Conservation (phyloP, 2,888 invertebrate genomes). For the Plemyria rubiginata region DNA sequence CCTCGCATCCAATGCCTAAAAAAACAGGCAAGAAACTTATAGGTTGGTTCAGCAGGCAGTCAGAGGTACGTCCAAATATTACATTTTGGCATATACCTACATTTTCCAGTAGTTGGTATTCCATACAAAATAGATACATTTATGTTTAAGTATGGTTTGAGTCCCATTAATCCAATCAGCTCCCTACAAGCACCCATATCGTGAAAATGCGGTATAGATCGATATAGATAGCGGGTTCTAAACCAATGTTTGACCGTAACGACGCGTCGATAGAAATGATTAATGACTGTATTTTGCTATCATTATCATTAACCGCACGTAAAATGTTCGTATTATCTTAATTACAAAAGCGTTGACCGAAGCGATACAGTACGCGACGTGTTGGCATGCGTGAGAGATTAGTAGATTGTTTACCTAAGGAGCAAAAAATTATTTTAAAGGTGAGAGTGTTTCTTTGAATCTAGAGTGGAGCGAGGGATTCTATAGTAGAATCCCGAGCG, state of each 20-base stretch:
- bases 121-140: too few relatives aligned
- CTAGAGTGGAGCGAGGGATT: too few relatives aligned
- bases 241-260: slow-evolving; percentile 31
- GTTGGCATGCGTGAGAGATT: slow-evolving; percentile 1
- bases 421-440: too few relatives aligned
- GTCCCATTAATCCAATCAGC: not conserved
- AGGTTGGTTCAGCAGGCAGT: too few relatives aligned
- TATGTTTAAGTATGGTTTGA: not conserved
- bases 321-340: slow-evolving; percentile 46
- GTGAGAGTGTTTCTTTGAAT: too few relatives aligned
- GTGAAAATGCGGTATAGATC: slow-evolving; percentile 28
- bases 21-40: too few relatives aligned
- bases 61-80: too few relatives aligned
- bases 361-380: slow-evolving; percentile 14
- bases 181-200: slow-evolving; percentile 6
- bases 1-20: too few relatives aligned
- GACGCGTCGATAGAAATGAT: slow-evolving; percentile 40
- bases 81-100: too few relatives aligned
- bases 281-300: slow-evolving; percentile 39
- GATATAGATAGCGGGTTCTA: slow-evolving; percentile 34
- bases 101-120: too few relatives aligned
- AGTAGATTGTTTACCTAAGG: not conserved
- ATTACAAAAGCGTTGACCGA: slow-evolving; percentile 45
- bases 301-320: slow-evolving; percentile 44
- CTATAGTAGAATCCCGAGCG: too few relatives aligned